Conservation (phyloP, 2,888 invertebrate species). For the Ischnura elegans region DNA sequence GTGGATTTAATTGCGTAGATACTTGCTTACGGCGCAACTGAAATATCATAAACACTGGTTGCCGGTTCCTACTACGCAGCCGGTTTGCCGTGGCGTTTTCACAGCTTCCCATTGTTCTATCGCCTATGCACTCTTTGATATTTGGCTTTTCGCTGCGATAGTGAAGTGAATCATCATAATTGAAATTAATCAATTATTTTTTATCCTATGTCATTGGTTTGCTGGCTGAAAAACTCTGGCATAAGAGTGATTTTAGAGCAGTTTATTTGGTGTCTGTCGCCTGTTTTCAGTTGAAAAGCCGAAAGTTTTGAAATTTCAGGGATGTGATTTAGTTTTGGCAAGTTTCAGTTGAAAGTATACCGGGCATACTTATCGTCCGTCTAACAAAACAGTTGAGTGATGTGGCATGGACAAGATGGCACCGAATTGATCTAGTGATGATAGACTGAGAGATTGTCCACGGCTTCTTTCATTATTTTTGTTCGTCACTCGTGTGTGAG, state of each 20-base stretch:
- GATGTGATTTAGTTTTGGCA: not conserved
- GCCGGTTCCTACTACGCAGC: not conserved
- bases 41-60: not conserved
- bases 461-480: not conserved
- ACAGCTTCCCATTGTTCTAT: not conserved
- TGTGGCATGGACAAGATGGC: not conserved
- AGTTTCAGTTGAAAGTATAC: not conserved
- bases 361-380: not conserved
- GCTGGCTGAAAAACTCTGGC: not conserved
- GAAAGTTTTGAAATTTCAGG: not conserved
- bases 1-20: not conserved
- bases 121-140: not conserved
- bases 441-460: not conserved
- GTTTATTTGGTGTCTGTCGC: not conserved
- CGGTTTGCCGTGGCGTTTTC: not conserved
- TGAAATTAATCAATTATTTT: not conserved
- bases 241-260: not conserved
- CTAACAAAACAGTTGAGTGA: no score
- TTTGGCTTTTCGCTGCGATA: not conserved
- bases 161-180: not conserved
- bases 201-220: not conserved
- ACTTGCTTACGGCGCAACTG: not conserved
- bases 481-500: not conserved
- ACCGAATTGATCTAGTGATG: not conserved
- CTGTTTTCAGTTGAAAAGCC: not conserved